Evolutionary conservation across 2,113 vertebrate species (phyloP), one percentile per base, ranked within the genome.

Genomic region (Malurus elegans): DNA sequence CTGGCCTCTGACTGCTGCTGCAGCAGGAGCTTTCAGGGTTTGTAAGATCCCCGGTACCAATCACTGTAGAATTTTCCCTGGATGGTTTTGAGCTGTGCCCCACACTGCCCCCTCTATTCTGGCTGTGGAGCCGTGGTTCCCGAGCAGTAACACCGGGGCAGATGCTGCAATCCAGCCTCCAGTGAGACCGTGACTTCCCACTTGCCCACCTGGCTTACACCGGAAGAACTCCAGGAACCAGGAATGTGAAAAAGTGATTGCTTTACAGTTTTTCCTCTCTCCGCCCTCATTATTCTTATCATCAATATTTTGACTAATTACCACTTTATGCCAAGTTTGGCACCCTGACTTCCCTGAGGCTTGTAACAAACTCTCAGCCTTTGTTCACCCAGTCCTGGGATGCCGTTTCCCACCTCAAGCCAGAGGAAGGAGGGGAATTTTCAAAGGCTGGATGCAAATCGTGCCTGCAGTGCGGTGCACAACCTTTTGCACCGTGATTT

Each of bases 401-500:
- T 64, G 38, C 62, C 29, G 31, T 71, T 92, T 94, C 67, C 75
- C 53, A 18, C n/a, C 31, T 88, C 61, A n/a, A 62, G 84, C 21
- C 28, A n/a, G 64, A 90, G 24, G 47, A 88, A 58, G 40, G 29
- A 70, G 25, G 19, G 32, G 24, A 80, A 29, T 4, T 90, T 92
- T 79, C 61, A 84, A 81, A 93, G 31, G 8, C 40, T 78, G 72
- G 53, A 53, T 86, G 38, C 65, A 73, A 88, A 73, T 71, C 71
- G 48, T 78, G 60, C 25, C 88, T 88, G 65, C 64, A 53, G 51
- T 57, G 50, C 45, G 78, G 47, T 25, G 21, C 24, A 36, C 51
- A 90, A 84, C 44, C 48, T 88, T 88, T 88, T 69, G 31, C 76
- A 36, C 51, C 29, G 56, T n/a, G 32, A 19, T 70, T 93, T 76